Base-by-base conservation (phyloP, 2,888 invertebrate species). In the Saturnia japonica region DNA sequence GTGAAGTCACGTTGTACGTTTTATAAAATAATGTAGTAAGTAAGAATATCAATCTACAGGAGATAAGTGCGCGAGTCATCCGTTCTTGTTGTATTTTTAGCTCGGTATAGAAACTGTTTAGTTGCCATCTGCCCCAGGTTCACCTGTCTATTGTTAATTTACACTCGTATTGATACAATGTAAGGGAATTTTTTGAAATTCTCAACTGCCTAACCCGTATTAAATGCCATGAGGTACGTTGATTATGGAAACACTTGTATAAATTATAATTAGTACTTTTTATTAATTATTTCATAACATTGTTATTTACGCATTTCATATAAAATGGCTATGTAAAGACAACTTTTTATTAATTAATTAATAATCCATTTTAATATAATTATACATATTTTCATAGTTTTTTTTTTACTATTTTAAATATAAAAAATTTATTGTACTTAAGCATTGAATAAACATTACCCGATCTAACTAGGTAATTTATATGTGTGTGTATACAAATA, bases 81-180 rank as follows among this genome's bases (percentile, higher is more conserved):
- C 40, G 40, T 28, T 78, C 83, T 79, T 64, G 82, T 83, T 78
- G 84, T 91, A 91, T 92, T 91, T 91, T 89, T 91, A 92, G 89
- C 85, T 77, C 84, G 84, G 80, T 88, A 89, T 88, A 88, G 88
- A 88, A 90, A 93, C 89, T 88, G 90, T 91, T 90, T 88, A 83
- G 82, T 83, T 82, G 78, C 79, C 92, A 91, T 91, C 93, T 92
- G 92, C 90, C 82, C 71, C 77, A 73, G 80, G 80, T 87, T 87
- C 93, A 93, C 93, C 93, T 93, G 93, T 92, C 92, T 85, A 89
- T 91, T 87, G 85, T 80, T 91, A 89, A 91, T 91, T 90, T 89
- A 89, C 88, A 87, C 87, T 86, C 85, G 84, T 81, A 80, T 82
- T 82, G 86, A 88, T 80, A 84, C 83, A 83, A 83, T 85, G 86